A percentile compares a stretch with the other conserved stretches of the same genome.
phyloP scores from a whole-genome alignment of 2,888 invertebrate genomes.

The Drepana falcataria region DNA sequence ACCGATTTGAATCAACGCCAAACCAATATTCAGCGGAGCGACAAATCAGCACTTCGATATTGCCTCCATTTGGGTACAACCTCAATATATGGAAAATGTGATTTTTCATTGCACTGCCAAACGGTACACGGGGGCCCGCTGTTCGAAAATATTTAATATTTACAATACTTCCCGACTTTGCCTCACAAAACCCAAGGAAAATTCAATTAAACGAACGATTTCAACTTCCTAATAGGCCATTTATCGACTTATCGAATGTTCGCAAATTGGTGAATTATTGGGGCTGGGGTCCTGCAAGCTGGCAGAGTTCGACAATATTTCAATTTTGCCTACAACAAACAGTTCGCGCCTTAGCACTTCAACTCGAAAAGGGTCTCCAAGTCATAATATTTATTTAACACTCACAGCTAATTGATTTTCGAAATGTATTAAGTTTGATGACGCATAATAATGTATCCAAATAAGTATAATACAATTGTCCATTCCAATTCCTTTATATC shows the following conservation, averaged over 20 bases:
- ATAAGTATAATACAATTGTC: no score
- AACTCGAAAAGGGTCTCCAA: background rate
- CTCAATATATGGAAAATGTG: conserved; percentile 67
- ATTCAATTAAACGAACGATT: conserved; percentile 45
- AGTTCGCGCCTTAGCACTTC: background rate
- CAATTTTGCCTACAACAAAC: background rate
- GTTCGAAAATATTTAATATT: conserved; percentile 32
- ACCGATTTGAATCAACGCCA: conserved; percentile 72
- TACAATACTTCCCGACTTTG: conserved; percentile 25
- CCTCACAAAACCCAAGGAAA: conserved; percentile 29
- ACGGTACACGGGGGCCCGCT: conserved; percentile 20
- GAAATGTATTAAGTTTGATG: background rate
- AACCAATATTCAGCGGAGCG: conserved; percentile 72
- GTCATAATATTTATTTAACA: background rate
- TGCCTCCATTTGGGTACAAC: conserved; percentile 73
- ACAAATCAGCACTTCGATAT: conserved; percentile 77
- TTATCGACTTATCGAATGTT: conserved; percentile 37
- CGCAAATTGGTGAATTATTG: conserved; percentile 22
- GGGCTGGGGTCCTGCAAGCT: conserved; percentile 9
- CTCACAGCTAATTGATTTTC: background rate
- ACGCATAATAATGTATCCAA: no score
- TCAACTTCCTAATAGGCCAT: conserved; percentile 47
- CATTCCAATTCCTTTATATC: no score
- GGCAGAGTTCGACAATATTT: background rate
- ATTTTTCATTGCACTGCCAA: conserved; percentile 56